These are phyloP conservation scores for Meandrina meandrites DNA, from an alignment of 92 coral and sea anemone genomes.

Conservation along the genomic window DNA sequence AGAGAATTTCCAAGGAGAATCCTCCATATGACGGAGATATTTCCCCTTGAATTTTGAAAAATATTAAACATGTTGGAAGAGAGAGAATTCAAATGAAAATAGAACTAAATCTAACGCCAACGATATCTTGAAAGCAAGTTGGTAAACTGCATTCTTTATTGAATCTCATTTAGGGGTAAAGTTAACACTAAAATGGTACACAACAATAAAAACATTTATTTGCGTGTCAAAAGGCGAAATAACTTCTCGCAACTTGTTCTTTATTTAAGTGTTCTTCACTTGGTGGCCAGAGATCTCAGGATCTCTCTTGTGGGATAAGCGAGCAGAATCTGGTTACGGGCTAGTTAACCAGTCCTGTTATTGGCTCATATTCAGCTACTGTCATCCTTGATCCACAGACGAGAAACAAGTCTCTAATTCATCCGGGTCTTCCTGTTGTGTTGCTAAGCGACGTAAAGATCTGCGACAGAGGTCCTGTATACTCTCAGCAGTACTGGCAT, in stretches of 20 bases:
- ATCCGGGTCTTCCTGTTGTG: constrained; percentile 59
- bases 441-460: constrained; percentile 79
- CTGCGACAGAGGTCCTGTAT: constrained; percentile 76
- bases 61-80: too few species aligned
- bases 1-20: too few species aligned
- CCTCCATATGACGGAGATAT: too few species aligned
- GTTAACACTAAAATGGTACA: background rate
- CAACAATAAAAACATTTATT: constrained; percentile 12
- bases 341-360: background rate
- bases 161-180: too few species aligned
- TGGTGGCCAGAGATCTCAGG: background rate
- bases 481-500: constrained; percentile 67
- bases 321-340: constrained; percentile 6
- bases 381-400: constrained; percentile 45
- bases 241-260: background rate
- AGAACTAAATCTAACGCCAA: too few species aligned
- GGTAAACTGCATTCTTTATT: too few species aligned
- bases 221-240: background rate
- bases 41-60: too few species aligned
- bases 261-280: background rate
- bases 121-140: too few species aligned
- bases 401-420: constrained; percentile 39
- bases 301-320: background rate
- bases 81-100: too few species aligned
- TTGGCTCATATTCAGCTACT: constrained; percentile 5